These are phyloP conservation scores for Geococcyx californianus DNA, from an alignment of 2,113 vertebrate species.

Conservation along the genomic window DNA sequence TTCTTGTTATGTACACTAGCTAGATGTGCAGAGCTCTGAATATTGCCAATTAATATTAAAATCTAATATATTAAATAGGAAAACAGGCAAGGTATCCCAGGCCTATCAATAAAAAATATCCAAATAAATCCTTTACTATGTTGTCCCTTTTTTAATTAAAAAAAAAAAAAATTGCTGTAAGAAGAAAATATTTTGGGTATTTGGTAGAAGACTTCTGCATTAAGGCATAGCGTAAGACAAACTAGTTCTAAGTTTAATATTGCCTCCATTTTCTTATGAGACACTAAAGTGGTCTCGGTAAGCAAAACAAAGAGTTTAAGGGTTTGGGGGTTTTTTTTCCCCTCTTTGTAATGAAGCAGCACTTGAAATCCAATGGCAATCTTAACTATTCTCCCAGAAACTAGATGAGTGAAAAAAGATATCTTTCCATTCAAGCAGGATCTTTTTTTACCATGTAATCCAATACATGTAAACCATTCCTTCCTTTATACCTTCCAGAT, in stretches of 20 bases:
- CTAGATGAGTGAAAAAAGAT: conserved; percentile 50
- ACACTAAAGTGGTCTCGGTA: neutral
- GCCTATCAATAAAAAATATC: neutral
- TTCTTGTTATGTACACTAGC: neutral
- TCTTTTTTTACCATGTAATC: conserved; percentile 49
- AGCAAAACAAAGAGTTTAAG: neutral
- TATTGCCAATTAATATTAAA: neutral
- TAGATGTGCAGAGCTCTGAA: neutral
- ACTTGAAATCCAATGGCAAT: conserved; percentile 25
- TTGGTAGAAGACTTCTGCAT: neutral
- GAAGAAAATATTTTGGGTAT: neutral
- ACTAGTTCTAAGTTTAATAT: neutral
- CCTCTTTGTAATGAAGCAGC: neutral
- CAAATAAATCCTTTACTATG: neutral
- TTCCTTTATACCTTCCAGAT: neutral
- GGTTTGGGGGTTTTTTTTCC: accelerated
- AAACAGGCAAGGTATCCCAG: neutral
- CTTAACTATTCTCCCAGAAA: conserved; percentile 41
- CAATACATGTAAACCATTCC: neutral
- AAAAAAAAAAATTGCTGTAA: neutral
- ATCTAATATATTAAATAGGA: neutral
- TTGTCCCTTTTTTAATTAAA: neutral
- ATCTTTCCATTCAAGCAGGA: conserved; percentile 39
- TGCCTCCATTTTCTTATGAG: neutral
- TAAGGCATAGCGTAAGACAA: neutral